Evolutionary conservation across 2,797 vertebrate genomes (phyloP), one percentile per base, ranked within the genome.

Genomic region (Eutrigla gurnardus): DNA sequence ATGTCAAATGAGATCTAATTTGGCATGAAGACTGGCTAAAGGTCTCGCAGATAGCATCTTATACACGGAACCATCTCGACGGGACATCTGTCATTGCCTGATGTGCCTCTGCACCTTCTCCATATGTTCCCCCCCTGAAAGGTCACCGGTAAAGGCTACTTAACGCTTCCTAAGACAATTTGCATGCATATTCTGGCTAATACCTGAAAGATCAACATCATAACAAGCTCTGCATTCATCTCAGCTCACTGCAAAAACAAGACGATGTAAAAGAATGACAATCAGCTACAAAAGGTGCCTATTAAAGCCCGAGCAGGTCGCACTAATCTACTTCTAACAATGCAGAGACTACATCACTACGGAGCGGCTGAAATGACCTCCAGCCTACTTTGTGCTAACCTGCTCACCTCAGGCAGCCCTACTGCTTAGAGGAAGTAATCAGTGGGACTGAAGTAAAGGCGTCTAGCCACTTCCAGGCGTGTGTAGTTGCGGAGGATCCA

Each of bases 401-500:
- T 93, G 93, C 82, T 83, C 86, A 79, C 82, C 87, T 88, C 75
- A 71, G 80, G 61, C 25, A 25, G 25, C 74, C 80, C 85, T 59
- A 76, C 17, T 73, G 73, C 83, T 91, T 95, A 98, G n/a, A 97
- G 95, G 91, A 97, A 90, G 90, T 97, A 98, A 92, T 97, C 96
- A 9, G 96, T 96, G 90, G 96, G 91, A 84, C 95, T 97, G 94
- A 90, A 92, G 94, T 96, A 97, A 88, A 98, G 86, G 82, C 91
- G 97, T 83, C 94, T 96, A 90, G 97, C 95, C 46, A 99, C 95
- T 89, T 97, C 96, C 92, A 90, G 89, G 72, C 94, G 93, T 0
- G 95, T 96, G 89, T 95, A 96, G 94, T 97, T 99, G 70, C 92
- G 93, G 45, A 99, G 94, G 45, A 76, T 89, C 97, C 98, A 99